Evolutionary conservation across 2,797 vertebrate genomes (phyloP), one percentile per base, ranked within the genome.

Genomic region (Brachyalestes nurse): DNA sequence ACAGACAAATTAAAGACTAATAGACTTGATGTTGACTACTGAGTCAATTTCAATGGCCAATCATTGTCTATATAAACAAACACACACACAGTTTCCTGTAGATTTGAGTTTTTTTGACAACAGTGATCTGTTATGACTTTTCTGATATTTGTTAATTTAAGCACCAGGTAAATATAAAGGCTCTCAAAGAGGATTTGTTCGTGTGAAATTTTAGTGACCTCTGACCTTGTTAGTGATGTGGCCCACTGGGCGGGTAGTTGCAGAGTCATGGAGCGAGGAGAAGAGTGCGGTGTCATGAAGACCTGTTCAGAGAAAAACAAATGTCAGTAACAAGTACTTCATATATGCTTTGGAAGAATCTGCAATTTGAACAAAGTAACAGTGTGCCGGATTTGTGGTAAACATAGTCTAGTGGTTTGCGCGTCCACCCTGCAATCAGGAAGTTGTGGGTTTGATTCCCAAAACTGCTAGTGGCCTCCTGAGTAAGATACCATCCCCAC

Each of bases 211-310:
- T 45, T 12, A 45, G 42, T 45, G 51, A 57, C 28, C 16, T 75
- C 93, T 77, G 88, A 99, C 97, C 97, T 99, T 99, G 90, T 96
- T 98, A 9, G 95, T 99, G 25, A 95, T 95, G 84, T 97, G 96
- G 64, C 97, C 97, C 23, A 94, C 69, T 0, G 96, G 97, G 77
- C 89, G 91, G 16, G 85, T 82, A 21, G 87, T 53, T 0, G 92
- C 95, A 0, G 97, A 95, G 87, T 99, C 97, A 0, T 96, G 95
- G 67, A 97, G 93, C 1, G 97, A 97, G 82, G 96, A 98, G 91
- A 97, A 99, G 70, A 98, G 82, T 62, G 96, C 90, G 0, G 90
- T 89, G 8, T 99, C 94, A 77, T 95, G 94, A 91, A 99, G 95
- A 88, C 97, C 97, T 99, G 89, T 9, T 71, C 8, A 16, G 61